phyloP scores from a whole-genome alignment of 2,113 vertebrate genomes.

The Atractosteus spatula region DNA sequence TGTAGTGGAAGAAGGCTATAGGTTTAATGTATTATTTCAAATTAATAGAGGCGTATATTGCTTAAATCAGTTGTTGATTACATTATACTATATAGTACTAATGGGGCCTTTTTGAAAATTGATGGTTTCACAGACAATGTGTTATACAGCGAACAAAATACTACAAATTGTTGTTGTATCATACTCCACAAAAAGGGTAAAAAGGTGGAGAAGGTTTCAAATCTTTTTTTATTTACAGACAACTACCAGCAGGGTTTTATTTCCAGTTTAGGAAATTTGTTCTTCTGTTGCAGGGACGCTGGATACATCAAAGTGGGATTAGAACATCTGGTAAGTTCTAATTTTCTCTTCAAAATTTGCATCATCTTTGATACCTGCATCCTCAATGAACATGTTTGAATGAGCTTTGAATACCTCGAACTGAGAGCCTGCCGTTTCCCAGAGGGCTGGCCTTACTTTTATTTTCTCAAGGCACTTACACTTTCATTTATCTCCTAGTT shows the following conservation, averaged over 20 bases:
- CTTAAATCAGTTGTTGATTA: constrained; percentile 10
- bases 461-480: constrained; percentile 75
- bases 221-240: constrained; percentile 19
- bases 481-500: constrained; percentile 78
- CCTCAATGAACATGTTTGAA: constrained; percentile 83
- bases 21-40: too few species aligned
- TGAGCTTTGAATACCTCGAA: constrained; percentile 80
- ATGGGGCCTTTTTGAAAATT: constrained; percentile 3
- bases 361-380: constrained; percentile 87
- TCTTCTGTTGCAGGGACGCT: constrained; percentile 85
- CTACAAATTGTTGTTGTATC: too few species aligned
- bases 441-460: constrained; percentile 71
- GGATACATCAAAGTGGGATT: constrained; percentile 88
- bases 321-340: constrained; percentile 98
- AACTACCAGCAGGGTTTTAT: constrained; percentile 57
- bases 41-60: background rate
- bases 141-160: too few species aligned
- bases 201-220: constrained; percentile 8
- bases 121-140: too few species aligned
- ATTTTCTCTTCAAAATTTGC: constrained; percentile 82
- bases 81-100: constrained; percentile 10
- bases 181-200: background rate
- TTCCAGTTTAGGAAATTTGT: constrained; percentile 78
- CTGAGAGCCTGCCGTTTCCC: constrained; percentile 76
- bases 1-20: too few species aligned